Conservation (phyloP, 2,797 vertebrate species). For the Sylvilagus floridanus region DNA sequence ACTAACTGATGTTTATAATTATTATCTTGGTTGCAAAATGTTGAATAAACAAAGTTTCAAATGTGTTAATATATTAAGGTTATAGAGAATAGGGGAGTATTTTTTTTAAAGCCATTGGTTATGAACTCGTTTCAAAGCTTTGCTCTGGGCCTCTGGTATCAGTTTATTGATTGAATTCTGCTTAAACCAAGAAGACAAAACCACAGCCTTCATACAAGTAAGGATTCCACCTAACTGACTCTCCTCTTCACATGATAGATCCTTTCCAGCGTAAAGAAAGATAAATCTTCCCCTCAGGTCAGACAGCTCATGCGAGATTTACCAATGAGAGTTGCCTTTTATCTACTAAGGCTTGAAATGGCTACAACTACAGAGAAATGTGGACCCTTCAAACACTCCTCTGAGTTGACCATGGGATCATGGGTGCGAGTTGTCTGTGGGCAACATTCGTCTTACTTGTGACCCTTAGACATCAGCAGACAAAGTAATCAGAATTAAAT, state of each 20-base stretch:
- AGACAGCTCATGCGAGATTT: not conserved
- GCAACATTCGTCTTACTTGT: not conserved
- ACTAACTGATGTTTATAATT: not conserved
- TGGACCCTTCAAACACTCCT: not conserved
- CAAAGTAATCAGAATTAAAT: not conserved
- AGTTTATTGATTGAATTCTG: not conserved
- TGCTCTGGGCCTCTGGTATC: not conserved
- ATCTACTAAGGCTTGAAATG: not conserved
- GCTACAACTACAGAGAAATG: not conserved
- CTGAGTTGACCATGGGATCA: not conserved
- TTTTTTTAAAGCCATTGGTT: slow-evolving; percentile 7
- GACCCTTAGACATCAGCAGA: not conserved
- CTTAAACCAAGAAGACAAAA: slow-evolving; percentile 10
- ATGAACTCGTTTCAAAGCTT: not conserved
- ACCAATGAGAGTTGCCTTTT: not conserved
- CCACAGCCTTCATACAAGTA: not conserved
- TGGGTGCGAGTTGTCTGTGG: not conserved
- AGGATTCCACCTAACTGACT: not conserved
- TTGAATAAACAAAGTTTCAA: slow-evolving; percentile 3
- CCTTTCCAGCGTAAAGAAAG: not conserved
- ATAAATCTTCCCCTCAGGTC: not conserved
- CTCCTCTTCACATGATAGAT: not conserved
- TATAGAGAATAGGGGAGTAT: not conserved
- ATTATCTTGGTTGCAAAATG: slow-evolving; percentile 31
- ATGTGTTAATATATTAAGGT: not conserved